Conservation (phyloP, 2,797 vertebrate genomes). For the Melanotaenia pygmaea region DNA sequence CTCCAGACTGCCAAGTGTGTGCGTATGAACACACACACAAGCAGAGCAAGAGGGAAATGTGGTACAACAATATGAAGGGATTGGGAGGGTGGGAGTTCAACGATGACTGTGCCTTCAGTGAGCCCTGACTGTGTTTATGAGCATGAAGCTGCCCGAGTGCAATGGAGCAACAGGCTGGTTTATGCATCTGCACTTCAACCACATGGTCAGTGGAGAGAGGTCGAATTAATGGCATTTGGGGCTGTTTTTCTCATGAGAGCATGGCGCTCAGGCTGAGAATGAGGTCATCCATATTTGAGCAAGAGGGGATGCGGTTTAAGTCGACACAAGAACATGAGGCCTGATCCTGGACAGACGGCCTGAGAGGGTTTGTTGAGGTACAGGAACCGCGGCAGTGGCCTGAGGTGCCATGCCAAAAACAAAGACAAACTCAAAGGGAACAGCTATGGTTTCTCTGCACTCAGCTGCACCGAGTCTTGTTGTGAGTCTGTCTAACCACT, state of each 20-base stretch:
- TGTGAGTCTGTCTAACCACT: slow-evolving; percentile 85
- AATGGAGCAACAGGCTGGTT: slow-evolving; percentile 67
- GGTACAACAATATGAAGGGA: slow-evolving; percentile 56
- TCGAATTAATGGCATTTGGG: slow-evolving; percentile 50
- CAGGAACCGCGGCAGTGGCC: slow-evolving; percentile 46
- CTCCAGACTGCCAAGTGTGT: slow-evolving; percentile 54
- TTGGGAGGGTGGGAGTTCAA: slow-evolving; percentile 67
- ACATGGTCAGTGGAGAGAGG: slow-evolving; percentile 60
- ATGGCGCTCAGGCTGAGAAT: slow-evolving; percentile 35
- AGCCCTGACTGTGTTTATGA: slow-evolving; percentile 77
- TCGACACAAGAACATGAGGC: slow-evolving; percentile 34
- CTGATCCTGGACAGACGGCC: slow-evolving; percentile 11
- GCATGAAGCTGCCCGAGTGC: slow-evolving; percentile 68
- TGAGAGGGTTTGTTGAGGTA: slow-evolving; percentile 22
- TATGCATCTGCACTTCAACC: slow-evolving; percentile 66
- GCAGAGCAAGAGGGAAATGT: slow-evolving; percentile 25
- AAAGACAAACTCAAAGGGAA: slow-evolving; percentile 51
- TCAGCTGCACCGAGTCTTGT: slow-evolving; percentile 58
- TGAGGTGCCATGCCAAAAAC: slow-evolving; percentile 54
- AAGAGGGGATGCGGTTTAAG: slow-evolving; percentile 37
- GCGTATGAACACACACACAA: slow-evolving; percentile 9
- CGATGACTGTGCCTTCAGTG: slow-evolving; percentile 67
- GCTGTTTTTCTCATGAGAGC: slow-evolving; percentile 44
- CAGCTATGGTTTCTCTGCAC: slow-evolving; percentile 59
- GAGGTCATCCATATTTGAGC: slow-evolving; percentile 50